phyloP scores from a whole-genome alignment of 2,113 vertebrate species.

The Rana temporaria region DNA sequence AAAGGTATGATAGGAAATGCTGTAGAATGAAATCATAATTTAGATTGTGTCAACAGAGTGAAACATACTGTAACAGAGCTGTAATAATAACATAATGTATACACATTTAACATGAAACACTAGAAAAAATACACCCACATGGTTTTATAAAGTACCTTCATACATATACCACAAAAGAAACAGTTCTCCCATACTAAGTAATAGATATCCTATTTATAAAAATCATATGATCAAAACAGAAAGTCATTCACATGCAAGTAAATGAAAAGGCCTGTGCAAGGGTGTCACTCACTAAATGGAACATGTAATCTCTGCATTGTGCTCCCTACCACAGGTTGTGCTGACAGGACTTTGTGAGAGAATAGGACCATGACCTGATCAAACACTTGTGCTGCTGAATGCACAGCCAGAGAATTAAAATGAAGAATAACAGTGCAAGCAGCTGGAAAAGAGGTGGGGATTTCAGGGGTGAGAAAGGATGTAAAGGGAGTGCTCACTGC shows the following conservation, averaged over 20 bases:
- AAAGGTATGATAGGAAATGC: no score
- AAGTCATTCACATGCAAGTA: background rate
- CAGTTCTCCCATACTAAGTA: no score
- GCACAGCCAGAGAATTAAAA: slow-evolving; percentile 54
- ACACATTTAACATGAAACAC: no score
- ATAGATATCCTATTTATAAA: background rate
- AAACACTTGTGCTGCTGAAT: slow-evolving; percentile 62
- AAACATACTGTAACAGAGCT: no score
- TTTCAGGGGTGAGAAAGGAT: slow-evolving; percentile 26
- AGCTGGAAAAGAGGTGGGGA: slow-evolving; percentile 45
- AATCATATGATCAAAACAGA: slow-evolving; percentile 10
- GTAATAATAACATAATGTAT: no score
- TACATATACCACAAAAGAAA: no score
- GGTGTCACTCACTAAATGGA: slow-evolving; percentile 36
- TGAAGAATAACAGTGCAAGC: slow-evolving; percentile 59
- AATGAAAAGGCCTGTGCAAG: background rate
- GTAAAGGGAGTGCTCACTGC: slow-evolving; percentile 55
- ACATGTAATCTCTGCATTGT: slow-evolving; percentile 17
- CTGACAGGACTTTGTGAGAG: slow-evolving; percentile 42
- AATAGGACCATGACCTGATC: slow-evolving; percentile 60
- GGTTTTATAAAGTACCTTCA: no score
- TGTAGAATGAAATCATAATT: no score
- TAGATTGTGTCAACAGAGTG: no score
- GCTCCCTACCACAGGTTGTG: slow-evolving; percentile 14
- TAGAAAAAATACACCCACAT: no score